Evolutionary conservation across 2,888 invertebrate genomes (phyloP).

Genomic region (Conchocele bisecta): DNA sequence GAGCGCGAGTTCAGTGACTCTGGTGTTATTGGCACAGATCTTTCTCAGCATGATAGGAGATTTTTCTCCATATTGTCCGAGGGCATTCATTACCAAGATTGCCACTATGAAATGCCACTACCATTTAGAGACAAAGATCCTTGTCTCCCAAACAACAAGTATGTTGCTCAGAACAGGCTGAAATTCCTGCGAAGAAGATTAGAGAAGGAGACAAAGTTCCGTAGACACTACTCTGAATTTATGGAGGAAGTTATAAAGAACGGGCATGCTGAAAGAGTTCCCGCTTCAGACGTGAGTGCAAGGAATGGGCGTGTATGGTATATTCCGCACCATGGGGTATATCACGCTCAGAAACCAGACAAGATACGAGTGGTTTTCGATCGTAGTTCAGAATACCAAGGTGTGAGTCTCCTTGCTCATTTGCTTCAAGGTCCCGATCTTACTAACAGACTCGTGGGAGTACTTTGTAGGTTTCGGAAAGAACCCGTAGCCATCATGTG

Average conservation of each 20-base stretch:
- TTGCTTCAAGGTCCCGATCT: constrained; percentile 50
- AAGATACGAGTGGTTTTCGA: constrained; percentile 10
- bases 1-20: constrained; percentile 20
- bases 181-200: background rate
- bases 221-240: constrained; percentile 10
- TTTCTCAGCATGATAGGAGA: constrained; percentile 4
- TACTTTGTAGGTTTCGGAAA: constrained; percentile 47
- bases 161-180: constrained; percentile 6
- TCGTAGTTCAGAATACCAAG: background rate
- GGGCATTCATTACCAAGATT: background rate
- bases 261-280: constrained; percentile 6
- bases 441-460: constrained; percentile 49
- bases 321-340: constrained; percentile 7
- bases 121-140: constrained; percentile 17
- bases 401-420: constrained; percentile 8
- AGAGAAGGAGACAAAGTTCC: background rate
- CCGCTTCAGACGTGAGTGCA: background rate
- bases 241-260: constrained; percentile 8
- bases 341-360: constrained; percentile 4
- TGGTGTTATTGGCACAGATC: background rate
- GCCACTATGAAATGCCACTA: constrained; percentile 16
- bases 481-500: constrained; percentile 48
- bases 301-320: background rate
- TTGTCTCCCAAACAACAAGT: constrained; percentile 14
- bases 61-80: constrained; percentile 6